Base-by-base conservation (phyloP, 2,797 vertebrate species). In the Lerista edwardsae region DNA sequence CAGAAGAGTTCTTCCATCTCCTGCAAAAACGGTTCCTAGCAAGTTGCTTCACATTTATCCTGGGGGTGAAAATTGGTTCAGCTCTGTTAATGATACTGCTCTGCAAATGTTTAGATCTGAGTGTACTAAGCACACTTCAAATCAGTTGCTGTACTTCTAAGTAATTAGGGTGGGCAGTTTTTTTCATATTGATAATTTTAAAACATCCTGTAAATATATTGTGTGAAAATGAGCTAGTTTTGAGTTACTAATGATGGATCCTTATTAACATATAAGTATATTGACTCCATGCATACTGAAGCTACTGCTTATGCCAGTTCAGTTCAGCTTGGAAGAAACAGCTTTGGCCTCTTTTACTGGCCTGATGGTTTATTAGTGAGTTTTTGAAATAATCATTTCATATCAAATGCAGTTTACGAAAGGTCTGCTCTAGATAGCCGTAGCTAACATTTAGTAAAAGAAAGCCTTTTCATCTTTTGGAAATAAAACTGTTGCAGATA, bases 401-500 rank as follows among this genome's bases (percentile, higher is more conserved):
- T 93, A 93, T 95, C 91, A 93, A 93, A 94, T 89, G 1, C 4
- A 81, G 80, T 90, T 92, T 94, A 90, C 84, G 91, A 93, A 90
- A 87, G 88, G 91, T 88, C 93, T 90, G 61, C 84, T 88, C 90
- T 89, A 64, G 92, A 96, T 96, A 96, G 93, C 89, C 91, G 88
- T 76, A 86, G 87, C 94, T 94, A 94, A 95, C 95, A 94, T 85
- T 89, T 91, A 91, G 92, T 91, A 90, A 95, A 95, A 94, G 91
- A 89, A 92, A 94, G 91, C 88, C 94, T 94, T 96, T 95, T 96
- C 95, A 96, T 96, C 95, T 95, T 88, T 90, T 89, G 88, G 93
- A 96, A 96, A 96, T 95, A 97, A 59, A 96, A 93, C 91, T 91
- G 91, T 87, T 89, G 83, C 90, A 95, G 96, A 97, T 97, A 97